Evolutionary conservation across 2,888 invertebrate genomes (phyloP), one percentile per base, ranked within the genome.

Genomic region (Marasmarcha lunaedactyla): DNA sequence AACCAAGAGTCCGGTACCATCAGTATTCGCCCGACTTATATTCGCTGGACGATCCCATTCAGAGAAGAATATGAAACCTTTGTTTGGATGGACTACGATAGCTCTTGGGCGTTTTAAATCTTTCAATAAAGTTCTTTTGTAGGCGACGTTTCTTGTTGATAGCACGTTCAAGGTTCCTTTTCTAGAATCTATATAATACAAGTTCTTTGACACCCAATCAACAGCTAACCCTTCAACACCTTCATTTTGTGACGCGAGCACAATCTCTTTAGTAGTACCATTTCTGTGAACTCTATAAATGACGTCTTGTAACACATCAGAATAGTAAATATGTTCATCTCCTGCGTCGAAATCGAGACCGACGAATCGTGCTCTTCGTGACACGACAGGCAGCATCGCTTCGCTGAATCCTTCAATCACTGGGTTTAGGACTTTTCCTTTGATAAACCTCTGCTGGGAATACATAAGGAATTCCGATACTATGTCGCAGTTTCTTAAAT

Each of bases 11-110:
- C 92, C 92, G 0, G 89, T 90, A 1, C 98, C 98, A 59, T 99
- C 98, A 0, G 94, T 89, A 54, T 92, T 90, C 0, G 97, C 95
- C 50, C 98, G 86, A 42, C 95, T 97, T 46, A 98, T 98, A 64
- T 97, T 97, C 0, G 98, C 97, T 0, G 97, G 97, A 2, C 97
- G 88, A 59, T 95, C 95, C 94, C 97, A 97, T 66, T 98, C 97
- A 0, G 97, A 93, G 85, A 94, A 98, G 79, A 97, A 98, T 37
- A 98, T 90, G 56, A 86, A 95, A 50, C 97, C 97, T 59, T 91
- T 91, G 62, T 96, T 96, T 0, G 98, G 98, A 74, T 98, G 97
- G 0, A 98, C 95, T 0, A 97, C 98, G 43, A 99, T 96, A 3
- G 97, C 97, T 54, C 98, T 86, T 0, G 98, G 98, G 44, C 97